These are phyloP conservation scores for Saimiri boliviensis DNA, from an alignment of 2,113 vertebrate species.

Conservation along the genomic window DNA sequence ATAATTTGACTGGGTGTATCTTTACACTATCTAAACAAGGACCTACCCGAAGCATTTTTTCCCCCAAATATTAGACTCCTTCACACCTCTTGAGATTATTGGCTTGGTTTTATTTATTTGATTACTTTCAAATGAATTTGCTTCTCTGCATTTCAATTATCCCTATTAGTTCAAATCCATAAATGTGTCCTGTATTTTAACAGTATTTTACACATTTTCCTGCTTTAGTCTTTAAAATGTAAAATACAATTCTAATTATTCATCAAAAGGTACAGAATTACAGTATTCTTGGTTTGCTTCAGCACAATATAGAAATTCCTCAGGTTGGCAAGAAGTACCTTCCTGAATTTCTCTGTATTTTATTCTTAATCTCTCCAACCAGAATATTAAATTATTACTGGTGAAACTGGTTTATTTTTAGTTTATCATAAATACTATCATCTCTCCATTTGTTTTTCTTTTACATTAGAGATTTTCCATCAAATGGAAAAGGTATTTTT, in stretches of 20 bases:
- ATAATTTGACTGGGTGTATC: neutral
- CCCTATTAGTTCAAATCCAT: neutral
- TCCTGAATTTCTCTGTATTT: neutral
- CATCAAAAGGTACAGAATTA: neutral
- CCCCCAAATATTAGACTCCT: fast-evolving
- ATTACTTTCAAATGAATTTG: neutral
- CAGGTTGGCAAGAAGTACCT: neutral
- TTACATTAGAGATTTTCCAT: neutral
- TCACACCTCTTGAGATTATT: neutral
- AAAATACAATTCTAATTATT: neutral
- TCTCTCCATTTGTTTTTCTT: neutral
- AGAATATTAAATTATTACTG: neutral
- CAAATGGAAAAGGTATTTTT: neutral
- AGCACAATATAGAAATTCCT: neutral
- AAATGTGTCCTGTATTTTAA: neutral
- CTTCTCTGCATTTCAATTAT: neutral
- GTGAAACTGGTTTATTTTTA: neutral
- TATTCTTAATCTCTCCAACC: neutral
- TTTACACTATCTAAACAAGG: neutral
- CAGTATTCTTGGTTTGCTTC: neutral
- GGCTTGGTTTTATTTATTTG: neutral
- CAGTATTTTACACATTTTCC: neutral
- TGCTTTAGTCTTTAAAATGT: neutral
- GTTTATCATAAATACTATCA: neutral
- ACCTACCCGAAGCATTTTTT: neutral